These are phyloP conservation scores for Echeneis naucrates DNA, from an alignment of 2,797 vertebrate species.

Conservation along the genomic window DNA sequence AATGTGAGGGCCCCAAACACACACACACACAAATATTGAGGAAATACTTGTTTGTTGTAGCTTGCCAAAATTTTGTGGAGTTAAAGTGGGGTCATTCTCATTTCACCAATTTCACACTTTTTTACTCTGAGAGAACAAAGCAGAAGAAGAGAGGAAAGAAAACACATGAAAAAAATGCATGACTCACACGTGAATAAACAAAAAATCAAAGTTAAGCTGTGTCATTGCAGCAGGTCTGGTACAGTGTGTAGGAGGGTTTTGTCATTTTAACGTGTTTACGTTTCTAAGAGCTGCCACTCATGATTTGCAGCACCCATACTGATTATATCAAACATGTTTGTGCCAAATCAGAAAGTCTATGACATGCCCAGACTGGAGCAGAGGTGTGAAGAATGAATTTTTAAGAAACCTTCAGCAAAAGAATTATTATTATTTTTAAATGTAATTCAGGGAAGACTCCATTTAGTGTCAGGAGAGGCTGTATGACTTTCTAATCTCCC, in stretches of 20 bases:
- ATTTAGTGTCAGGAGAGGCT: conserved; percentile 27
- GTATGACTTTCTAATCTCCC: conserved; percentile 20
- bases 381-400: conserved; percentile 36
- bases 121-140: neutral
- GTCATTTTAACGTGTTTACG: conserved; percentile 14
- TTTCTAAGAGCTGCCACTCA: conserved; percentile 42
- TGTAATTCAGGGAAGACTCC: conserved; percentile 10
- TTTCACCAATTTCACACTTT: conserved; percentile 4
- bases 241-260: conserved; percentile 14
- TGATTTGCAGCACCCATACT: conserved; percentile 26
- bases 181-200: neutral
- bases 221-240: neutral
- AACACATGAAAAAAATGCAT: neutral
- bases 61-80: conserved; percentile 24
- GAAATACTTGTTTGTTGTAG: conserved; percentile 43
- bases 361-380: conserved; percentile 58
- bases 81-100: conserved; percentile 41
- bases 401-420: conserved; percentile 19
- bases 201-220: neutral
- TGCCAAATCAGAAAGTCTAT: conserved; percentile 40
- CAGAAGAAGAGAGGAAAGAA: neutral
- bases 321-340: conserved; percentile 56
- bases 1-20: too few species aligned
- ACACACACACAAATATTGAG: too few species aligned
- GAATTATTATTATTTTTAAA: conserved; percentile 5